Evolutionary conservation across 1,140 invertebrate species (phyloP).

Genomic region (Anoplophora glabripennis): DNA sequence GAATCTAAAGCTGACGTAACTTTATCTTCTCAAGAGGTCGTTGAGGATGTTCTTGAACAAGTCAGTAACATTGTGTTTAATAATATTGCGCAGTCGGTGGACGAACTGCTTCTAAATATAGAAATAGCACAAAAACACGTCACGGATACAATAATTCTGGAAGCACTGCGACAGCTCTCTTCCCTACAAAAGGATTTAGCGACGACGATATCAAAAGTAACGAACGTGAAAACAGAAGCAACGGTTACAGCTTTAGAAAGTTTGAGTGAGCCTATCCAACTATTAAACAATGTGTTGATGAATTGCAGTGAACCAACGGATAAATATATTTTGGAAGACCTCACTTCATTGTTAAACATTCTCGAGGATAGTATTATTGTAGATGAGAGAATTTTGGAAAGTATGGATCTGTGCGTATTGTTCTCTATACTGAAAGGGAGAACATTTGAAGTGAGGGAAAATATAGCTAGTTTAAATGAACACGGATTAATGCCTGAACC

Average conservation of each 20-base stretch:
- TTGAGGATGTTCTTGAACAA: slow-evolving; percentile 46
- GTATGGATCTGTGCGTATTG: slow-evolving; percentile 29
- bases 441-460: slow-evolving; percentile 38
- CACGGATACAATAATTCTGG: slow-evolving; percentile 35
- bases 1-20: not conserved
- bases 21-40: slow-evolving; percentile 30
- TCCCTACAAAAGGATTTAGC: slow-evolving; percentile 44
- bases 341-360: slow-evolving; percentile 44
- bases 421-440: slow-evolving; percentile 35
- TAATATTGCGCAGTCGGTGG: slow-evolving; percentile 39
- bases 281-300: slow-evolving; percentile 41
- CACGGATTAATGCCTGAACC: slow-evolving; percentile 20
- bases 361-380: slow-evolving; percentile 44
- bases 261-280: slow-evolving; percentile 39
- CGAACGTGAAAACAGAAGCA: slow-evolving; percentile 33
- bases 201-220: slow-evolving; percentile 32
- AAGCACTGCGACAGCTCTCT: slow-evolving; percentile 41
- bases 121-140: slow-evolving; percentile 39
- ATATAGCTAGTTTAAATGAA: slow-evolving; percentile 35
- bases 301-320: slow-evolving; percentile 36
- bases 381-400: slow-evolving; percentile 33
- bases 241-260: slow-evolving; percentile 41
- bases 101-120: slow-evolving; percentile 43
- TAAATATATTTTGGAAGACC: slow-evolving; percentile 40
- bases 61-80: slow-evolving; percentile 42